Base-by-base conservation (phyloP, 2,797 vertebrate genomes). In the Pangasius larnaudii region DNA sequence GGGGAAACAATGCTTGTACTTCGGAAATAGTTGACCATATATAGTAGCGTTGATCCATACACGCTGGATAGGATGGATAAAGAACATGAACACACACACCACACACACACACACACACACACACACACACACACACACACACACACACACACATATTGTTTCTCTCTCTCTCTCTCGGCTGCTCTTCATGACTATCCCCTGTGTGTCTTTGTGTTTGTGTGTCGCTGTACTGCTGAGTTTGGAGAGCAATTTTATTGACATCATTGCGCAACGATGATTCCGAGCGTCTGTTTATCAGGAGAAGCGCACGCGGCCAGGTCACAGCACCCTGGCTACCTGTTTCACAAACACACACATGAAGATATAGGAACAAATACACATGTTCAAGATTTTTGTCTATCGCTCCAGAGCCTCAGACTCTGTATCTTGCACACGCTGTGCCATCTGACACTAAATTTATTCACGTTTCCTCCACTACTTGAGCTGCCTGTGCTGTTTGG, bases 221-320 rank as follows among this genome's bases (percentile, higher is more conserved):
- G 24, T 77, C 10, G 11, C 11, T 13, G 51, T 82, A 63, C 58
- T n/a, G 13, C 33, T 46, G 51, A 30, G 67, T 79, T 87, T 22
- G 6, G 46, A 84, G 30, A 46, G 10, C 11, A 19, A 19, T 81
- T 84, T 84, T 78, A 36, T 83, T 85, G 77, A 81, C 59, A 24
- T 53, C 56, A 81, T 88, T 89, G 85, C 51, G 9, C 80, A 89
- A 86, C 39, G 1, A 8, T 6, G 8, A 58, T 56, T 5, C 3
- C 9, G 9, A 58, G 27, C 6, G 1, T 59, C 11, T 81, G 58
- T 30, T 83, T 51, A 83, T 65, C 59, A 65, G 39, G 27, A 30
- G 49, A 19, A 24, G 51, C 16, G 18, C 77, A 80, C 49, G n/a
- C 39, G 63, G 63, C 82, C 80, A 87, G 88, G 89, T 91, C 81